phyloP scores from a whole-genome alignment of 2,888 invertebrate species.

The Autographa pulchrina region DNA sequence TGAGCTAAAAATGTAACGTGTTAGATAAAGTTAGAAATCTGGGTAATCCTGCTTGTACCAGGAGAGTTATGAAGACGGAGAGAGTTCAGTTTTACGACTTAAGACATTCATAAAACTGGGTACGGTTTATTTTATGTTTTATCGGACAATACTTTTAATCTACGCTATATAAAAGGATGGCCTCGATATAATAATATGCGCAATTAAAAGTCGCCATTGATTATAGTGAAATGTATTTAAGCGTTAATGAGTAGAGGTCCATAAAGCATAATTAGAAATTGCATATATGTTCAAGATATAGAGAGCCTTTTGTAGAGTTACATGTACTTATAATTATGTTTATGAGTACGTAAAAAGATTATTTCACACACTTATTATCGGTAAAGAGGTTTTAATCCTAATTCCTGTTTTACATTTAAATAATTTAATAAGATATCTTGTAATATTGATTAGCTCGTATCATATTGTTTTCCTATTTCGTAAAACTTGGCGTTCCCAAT shows the following conservation, averaged over 20 bases:
- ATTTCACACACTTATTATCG: no score
- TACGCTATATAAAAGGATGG: neutral
- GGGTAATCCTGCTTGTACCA: conserved; percentile 22
- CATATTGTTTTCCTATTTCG: conserved; percentile 33
- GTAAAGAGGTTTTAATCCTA: no score
- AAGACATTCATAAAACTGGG: conserved; percentile 10
- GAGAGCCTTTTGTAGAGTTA: no score
- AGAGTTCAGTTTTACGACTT: neutral
- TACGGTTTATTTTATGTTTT: neutral
- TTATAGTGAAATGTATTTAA: conserved; percentile 35
- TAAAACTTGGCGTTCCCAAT: conserved; percentile 47
- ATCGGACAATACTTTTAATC: neutral
- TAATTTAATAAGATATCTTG: no score
- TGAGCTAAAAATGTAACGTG: conserved; percentile 29
- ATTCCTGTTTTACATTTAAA: no score
- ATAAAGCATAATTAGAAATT: no score
- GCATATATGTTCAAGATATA: no score
- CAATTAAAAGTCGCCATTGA: neutral
- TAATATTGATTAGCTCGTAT: conserved; percentile 26
- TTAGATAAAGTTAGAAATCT: conserved; percentile 13
- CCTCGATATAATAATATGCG: neutral
- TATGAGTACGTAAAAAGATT: no score
- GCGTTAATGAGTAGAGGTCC: no score
- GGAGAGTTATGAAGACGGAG: conserved; percentile 5
- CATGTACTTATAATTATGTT: no score